Evolutionary conservation across 2,888 invertebrate genomes (phyloP).

Genomic region (Xylota sylvarum): DNA sequence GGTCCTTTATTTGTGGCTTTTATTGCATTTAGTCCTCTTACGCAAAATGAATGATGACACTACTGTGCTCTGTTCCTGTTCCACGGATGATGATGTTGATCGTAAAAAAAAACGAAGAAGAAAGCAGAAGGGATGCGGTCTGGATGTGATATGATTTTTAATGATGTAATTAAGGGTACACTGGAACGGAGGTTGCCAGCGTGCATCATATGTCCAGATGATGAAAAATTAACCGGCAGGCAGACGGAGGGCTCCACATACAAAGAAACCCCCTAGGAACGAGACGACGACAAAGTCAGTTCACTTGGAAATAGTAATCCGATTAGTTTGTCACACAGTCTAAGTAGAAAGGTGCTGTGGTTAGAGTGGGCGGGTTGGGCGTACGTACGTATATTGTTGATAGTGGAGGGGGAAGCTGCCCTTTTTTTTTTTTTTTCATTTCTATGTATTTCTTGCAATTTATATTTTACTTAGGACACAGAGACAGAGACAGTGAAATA

Average conservation of each 20-base stretch:
- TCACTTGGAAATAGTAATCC: conserved; percentile 76
- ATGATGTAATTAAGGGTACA: conserved; percentile 74
- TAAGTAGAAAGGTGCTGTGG: conserved; percentile 33
- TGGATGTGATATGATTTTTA: conserved; percentile 76
- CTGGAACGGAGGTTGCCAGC: conserved; percentile 54
- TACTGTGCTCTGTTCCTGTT: neutral
- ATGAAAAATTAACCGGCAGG: conserved; percentile 66
- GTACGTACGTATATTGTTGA: conserved; percentile 39
- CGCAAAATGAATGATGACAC: conserved; percentile 64
- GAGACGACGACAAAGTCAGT: conserved; percentile 37
- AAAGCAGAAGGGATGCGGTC: conserved; percentile 49
- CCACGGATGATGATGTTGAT: conserved; percentile 49
- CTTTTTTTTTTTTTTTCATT: no score
- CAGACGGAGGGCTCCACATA: neutral
- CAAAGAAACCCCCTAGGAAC: conserved; percentile 9
- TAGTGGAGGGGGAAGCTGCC: conserved; percentile 37
- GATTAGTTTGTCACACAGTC: conserved; percentile 72
- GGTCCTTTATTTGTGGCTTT: conserved; percentile 65
- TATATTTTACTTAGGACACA: conserved; percentile 38
- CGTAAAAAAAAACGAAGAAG: conserved; percentile 9
- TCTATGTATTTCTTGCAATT: conserved; percentile 37
- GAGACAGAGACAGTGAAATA: neutral
- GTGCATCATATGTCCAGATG: conserved; percentile 75
- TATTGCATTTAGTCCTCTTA: conserved; percentile 63
- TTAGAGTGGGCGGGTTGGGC: neutral